Base-by-base conservation (phyloP, 2,888 invertebrate species). In the Catocala fraxini region DNA sequence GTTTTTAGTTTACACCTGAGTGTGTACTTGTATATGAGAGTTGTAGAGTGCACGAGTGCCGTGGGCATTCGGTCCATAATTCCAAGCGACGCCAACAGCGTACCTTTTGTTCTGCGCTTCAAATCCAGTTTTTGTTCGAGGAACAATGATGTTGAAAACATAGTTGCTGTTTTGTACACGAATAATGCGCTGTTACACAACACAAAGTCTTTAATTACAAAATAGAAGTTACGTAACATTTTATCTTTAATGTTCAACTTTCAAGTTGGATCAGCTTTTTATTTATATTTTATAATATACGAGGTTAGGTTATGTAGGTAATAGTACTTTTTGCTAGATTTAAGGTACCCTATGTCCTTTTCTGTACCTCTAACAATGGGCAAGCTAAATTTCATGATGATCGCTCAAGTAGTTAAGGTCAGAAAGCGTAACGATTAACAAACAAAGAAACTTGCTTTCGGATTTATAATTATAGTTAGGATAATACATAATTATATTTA, bases 41-140 rank as follows among this genome's bases (percentile, higher is more conserved):
- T 45, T 9, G 54, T 41, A 57, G 54, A 51, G 56, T 63, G 52
- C 48, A 45, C 58, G 51, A 74, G 63, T 70, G 65, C 67, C 58
- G 52, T 54, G 59, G 59, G 55, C 65, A 77, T 75, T 73, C 71
- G 71, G 60, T 39, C 63, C 56, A 70, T 77, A 74, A 72, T 74
- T 70, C 58, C 57, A 60, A 51, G 62, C 75, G 63, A 67, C 71
- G 66, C 63, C 60, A 59, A 60, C 66, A 57, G 41, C 53, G 65
- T 56, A 63, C 68, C 74, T 64, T 77, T 77, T 77, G 77, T 77
- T 75, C 63, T 41, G 25, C 53, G 33, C 67, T 53, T 71, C 65
- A 65, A 77, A 73, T 65, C 60, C 68, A 63, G 68, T 71, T 77
- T 75, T 71, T 70, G 75, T 71, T 68, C 63, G 25, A 53, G 54